Conservation (phyloP, 2,888 invertebrate species). For the Chironomus tentans region DNA sequence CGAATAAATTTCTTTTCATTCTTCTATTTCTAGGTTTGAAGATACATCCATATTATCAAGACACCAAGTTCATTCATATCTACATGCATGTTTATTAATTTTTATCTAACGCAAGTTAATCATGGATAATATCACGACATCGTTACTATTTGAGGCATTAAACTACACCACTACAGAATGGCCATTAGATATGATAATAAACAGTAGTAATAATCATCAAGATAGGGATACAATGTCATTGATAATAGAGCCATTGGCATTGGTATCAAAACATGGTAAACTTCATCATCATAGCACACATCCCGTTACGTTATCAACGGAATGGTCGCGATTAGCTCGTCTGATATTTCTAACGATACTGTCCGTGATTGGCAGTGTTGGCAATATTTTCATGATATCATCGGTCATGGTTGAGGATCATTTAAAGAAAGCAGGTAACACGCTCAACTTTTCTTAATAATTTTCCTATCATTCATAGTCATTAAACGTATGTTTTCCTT, state of each 20-base stretch:
- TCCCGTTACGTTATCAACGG: constrained; percentile 50
- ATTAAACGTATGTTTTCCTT: too few relatives aligned
- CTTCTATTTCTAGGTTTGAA: not conserved
- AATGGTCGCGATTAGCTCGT: constrained; percentile 60
- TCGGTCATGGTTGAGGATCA: constrained; percentile 64
- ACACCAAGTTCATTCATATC: too few relatives aligned
- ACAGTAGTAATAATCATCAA: not conserved
- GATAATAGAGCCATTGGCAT: constrained; percentile 9
- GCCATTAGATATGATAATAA: not conserved
- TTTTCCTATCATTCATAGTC: not conserved
- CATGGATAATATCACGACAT: constrained; percentile 12
- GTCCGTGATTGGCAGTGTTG: constrained; percentile 58
- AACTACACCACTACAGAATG: not conserved
- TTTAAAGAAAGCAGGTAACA: constrained; percentile 53
- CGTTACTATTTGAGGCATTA: not conserved
- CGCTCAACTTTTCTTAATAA: not conserved
- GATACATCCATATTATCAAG: not conserved
- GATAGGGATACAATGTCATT: constrained; percentile 6
- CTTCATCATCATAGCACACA: not conserved
- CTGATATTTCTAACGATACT: constrained; percentile 55
- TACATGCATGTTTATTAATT: too few relatives aligned
- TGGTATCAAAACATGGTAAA: not conserved
- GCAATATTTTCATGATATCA: constrained; percentile 68
- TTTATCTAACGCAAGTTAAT: not conserved
- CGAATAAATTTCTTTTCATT: not conserved